These are phyloP conservation scores for Ips typographus DNA, from an alignment of 1,140 invertebrate genomes.

Conservation along the genomic window DNA sequence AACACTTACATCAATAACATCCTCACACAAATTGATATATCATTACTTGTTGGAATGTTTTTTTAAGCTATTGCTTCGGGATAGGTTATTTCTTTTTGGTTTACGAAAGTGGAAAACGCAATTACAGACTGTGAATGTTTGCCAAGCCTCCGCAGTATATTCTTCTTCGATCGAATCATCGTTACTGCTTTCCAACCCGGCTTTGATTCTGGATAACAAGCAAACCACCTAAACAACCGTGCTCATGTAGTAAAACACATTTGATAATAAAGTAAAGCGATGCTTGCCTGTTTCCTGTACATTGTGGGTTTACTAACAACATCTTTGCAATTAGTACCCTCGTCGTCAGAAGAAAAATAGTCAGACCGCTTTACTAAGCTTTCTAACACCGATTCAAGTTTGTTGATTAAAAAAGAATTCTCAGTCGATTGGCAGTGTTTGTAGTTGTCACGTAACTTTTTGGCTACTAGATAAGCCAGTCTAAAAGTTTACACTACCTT, in stretches of 20 bases:
- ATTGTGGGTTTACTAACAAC: conserved; percentile 39
- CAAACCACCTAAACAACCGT: conserved; percentile 19
- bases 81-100: conserved; percentile 41
- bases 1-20: background rate
- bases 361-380: conserved; percentile 51
- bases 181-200: background rate
- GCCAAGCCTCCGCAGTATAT: conserved; percentile 57
- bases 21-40: no score
- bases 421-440: conserved; percentile 22
- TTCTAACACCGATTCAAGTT: conserved; percentile 36
- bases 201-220: conserved; percentile 25
- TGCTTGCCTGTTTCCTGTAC: conserved; percentile 43
- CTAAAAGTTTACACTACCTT: conserved; percentile 37
- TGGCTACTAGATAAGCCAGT: conserved; percentile 61
- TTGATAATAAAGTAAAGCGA: background rate
- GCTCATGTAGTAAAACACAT: background rate
- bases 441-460: conserved; percentile 43
- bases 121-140: conserved; percentile 49
- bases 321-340: conserved; percentile 40
- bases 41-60: conserved; percentile 22
- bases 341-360: conserved; percentile 52
- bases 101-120: conserved; percentile 52
- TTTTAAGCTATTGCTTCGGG: conserved; percentile 38
- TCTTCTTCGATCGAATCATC: conserved; percentile 44
- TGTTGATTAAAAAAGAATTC: conserved; percentile 10